phyloP scores from a whole-genome alignment of 1,140 invertebrate genomes.

The Drosophila arizonae region DNA sequence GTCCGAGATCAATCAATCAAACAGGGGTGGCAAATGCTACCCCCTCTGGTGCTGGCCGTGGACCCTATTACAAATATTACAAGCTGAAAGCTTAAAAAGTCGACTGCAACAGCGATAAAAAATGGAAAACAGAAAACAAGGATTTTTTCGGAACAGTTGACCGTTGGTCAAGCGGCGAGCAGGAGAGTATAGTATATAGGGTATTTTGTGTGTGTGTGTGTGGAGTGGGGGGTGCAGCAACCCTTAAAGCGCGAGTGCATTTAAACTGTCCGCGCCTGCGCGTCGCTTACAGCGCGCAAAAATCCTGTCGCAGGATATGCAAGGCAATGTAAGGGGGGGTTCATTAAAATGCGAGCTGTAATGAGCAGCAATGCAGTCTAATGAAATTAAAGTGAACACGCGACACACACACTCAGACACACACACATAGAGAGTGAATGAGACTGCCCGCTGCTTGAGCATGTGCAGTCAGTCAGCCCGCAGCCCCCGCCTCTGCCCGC shows the following conservation, averaged over 20 bases:
- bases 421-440: conserved; percentile 10
- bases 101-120: conserved; percentile 26
- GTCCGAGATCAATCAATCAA: conserved; percentile 75
- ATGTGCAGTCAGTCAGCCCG: conserved; percentile 47
- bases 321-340: conserved; percentile 35
- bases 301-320: conserved; percentile 54
- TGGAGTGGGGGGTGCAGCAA: conserved; percentile 21
- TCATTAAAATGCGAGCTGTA: conserved; percentile 79
- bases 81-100: conserved; percentile 47
- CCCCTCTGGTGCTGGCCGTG: not conserved
- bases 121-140: not conserved
- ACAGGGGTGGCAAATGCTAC: conserved; percentile 37
- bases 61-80: conserved; percentile 2
- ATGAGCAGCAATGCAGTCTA: conserved; percentile 69
- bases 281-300: conserved; percentile 42
- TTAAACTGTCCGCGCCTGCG: conserved; percentile 78
- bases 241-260: conserved; percentile 56
- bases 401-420: conserved; percentile 27
- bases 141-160: conserved; percentile 47
- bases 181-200: not conserved
- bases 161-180: conserved; percentile 58
- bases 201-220: too few species aligned
- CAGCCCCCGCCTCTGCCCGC: conserved; percentile 18
- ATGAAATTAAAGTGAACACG: conserved; percentile 78
- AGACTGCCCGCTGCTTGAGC: conserved; percentile 71